A percentile compares a stretch with the other conserved stretches of the same genome.
These are phyloP conservation scores for Scaptomyza flava DNA, from an alignment of 2,888 invertebrate species.

Conservation along the genomic window DNA sequence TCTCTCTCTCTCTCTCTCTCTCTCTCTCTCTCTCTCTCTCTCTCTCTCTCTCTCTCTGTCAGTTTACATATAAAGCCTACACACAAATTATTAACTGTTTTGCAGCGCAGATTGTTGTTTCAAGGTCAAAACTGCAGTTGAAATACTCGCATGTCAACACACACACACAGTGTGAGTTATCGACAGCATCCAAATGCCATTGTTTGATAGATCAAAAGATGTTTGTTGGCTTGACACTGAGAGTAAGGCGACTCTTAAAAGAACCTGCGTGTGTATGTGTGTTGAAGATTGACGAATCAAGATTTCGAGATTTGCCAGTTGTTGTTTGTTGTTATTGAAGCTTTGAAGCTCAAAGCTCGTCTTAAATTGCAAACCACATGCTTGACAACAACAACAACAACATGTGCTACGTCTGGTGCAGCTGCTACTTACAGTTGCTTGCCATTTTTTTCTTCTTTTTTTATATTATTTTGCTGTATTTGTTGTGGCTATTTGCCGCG, in stretches of 20 bases:
- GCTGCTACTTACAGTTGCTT: slow-evolving; percentile 79
- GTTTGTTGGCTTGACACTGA: slow-evolving; percentile 46
- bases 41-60: not conserved
- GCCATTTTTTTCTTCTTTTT: slow-evolving; percentile 51
- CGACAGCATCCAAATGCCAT: slow-evolving; percentile 59
- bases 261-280: not conserved
- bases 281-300: slow-evolving; percentile 29
- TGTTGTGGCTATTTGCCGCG: slow-evolving; percentile 26
- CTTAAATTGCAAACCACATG: slow-evolving; percentile 79
- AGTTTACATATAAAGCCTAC: slow-evolving; percentile 33
- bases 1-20: not conserved
- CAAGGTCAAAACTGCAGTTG: slow-evolving; percentile 67
- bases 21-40: not conserved
- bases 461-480: slow-evolving; percentile 33
- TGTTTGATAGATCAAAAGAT: slow-evolving; percentile 41
- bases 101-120: slow-evolving; percentile 45
- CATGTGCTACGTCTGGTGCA: slow-evolving; percentile 71
- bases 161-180: slow-evolving; percentile 34
- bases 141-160: slow-evolving; percentile 46
- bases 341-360: slow-evolving; percentile 66
- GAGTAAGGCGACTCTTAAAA: slow-evolving; percentile 1
- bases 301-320: slow-evolving; percentile 31
- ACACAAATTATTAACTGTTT: slow-evolving; percentile 52
- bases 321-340: slow-evolving; percentile 31
- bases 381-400: slow-evolving; percentile 46